These are phyloP conservation scores for Apteryx owenii DNA, from an alignment of 2,113 vertebrate species.

Conservation along the genomic window DNA sequence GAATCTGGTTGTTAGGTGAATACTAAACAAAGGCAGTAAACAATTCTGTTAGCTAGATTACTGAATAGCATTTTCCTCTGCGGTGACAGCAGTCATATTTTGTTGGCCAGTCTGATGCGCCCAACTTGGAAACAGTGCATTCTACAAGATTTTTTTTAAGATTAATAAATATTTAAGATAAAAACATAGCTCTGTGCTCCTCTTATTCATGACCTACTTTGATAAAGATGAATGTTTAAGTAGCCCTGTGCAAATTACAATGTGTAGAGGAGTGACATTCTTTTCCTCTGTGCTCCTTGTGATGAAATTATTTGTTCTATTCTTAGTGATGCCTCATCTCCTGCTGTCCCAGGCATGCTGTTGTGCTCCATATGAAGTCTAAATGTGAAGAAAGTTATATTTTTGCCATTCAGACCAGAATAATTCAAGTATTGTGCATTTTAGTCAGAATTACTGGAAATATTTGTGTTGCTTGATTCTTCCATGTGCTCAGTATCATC, in stretches of 20 bases:
- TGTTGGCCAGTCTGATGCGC: not conserved
- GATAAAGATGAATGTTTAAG: not conserved
- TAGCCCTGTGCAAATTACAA: not conserved
- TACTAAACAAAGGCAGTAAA: not conserved
- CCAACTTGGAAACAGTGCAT: not conserved
- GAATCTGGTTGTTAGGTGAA: not conserved
- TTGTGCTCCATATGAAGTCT: not conserved
- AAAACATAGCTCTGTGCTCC: not conserved
- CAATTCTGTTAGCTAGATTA: not conserved
- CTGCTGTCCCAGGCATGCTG: not conserved
- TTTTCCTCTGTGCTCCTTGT: not conserved
- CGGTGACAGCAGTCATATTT: fast-evolving
- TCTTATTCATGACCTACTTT: not conserved
- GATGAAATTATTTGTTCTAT: not conserved
- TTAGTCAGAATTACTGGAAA: not conserved
- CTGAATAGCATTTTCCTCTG: not conserved
- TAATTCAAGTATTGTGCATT: not conserved
- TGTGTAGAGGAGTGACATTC: not conserved
- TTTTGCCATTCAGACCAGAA: not conserved
- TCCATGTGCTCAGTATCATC: not conserved
- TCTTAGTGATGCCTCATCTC: not conserved
- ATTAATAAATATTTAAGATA: not conserved
- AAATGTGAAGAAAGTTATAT: not conserved
- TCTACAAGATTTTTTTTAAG: not conserved
- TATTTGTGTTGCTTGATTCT: not conserved